These are phyloP conservation scores for Buphagus erythrorhynchus DNA, from an alignment of 2,797 vertebrate species.

Conservation along the genomic window DNA sequence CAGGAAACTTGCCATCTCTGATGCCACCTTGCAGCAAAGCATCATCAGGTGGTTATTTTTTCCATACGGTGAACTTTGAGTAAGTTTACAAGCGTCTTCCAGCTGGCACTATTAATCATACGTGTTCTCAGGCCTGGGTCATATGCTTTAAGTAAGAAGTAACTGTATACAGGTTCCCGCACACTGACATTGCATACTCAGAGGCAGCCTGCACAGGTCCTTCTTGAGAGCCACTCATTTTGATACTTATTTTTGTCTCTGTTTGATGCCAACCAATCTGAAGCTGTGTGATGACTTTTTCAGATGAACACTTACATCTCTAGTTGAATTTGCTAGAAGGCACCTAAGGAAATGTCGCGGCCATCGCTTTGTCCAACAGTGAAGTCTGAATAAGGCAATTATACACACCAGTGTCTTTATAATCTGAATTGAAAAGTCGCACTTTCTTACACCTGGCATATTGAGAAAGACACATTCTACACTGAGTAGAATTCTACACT, in stretches of 20 bases:
- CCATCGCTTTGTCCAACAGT: neutral
- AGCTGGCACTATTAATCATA: neutral
- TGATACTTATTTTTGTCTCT: neutral
- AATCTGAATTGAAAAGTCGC: neutral
- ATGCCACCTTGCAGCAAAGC: neutral
- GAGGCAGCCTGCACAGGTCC: neutral
- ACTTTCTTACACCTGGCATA: neutral
- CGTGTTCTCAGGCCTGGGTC: accelerated
- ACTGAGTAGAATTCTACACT: neutral
- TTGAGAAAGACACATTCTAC: neutral
- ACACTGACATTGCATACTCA: accelerated
- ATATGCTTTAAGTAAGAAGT: neutral
- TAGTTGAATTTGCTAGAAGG: neutral
- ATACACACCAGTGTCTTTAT: neutral
- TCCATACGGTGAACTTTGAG: neutral
- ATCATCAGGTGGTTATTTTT: neutral
- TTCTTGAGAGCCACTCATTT: neutral
- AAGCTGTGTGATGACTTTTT: neutral
- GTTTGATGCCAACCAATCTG: neutral
- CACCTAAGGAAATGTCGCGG: neutral
- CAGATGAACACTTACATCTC: neutral
- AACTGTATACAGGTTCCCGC: neutral
- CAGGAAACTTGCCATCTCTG: neutral
- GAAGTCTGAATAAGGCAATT: neutral
- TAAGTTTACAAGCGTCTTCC: neutral